These are phyloP conservation scores for Xanthia icteritia DNA, from an alignment of 2,888 invertebrate genomes.

Conservation along the genomic window DNA sequence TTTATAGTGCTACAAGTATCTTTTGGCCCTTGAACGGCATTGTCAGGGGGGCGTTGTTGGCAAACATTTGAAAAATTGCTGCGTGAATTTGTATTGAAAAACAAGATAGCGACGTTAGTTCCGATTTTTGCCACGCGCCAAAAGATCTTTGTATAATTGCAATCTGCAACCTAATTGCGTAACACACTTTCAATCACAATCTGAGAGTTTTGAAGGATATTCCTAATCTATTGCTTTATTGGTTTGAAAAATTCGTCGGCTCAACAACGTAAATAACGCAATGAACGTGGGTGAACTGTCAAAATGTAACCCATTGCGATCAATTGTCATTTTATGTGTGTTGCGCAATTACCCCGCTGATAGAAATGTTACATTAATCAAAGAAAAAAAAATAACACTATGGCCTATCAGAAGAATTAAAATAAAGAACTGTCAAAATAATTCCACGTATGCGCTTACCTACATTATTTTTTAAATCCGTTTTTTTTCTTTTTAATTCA, in stretches of 20 bases:
- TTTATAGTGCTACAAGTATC: background rate
- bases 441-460: background rate
- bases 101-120: background rate
- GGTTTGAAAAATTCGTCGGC: too few relatives aligned
- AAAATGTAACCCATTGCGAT: too few relatives aligned
- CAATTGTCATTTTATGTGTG: too few relatives aligned
- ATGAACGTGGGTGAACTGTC: too few relatives aligned
- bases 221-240: too few relatives aligned
- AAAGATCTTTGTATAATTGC: background rate
- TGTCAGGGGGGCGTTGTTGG: background rate
- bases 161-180: background rate
- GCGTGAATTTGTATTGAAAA: background rate
- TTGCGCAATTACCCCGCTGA: background rate
- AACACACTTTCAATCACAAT: too few relatives aligned
- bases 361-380: background rate
- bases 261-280: too few relatives aligned
- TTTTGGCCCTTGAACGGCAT: background rate
- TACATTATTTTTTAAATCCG: background rate
- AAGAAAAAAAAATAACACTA: background rate
- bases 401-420: background rate
- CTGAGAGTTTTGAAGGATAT: too few relatives aligned
- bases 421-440: conserved; percentile 4
- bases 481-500: background rate
- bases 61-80: background rate
- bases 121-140: background rate